These are phyloP conservation scores for Trachelus stipa DNA, from an alignment of 2,888 invertebrate genomes.

Conservation along the genomic window DNA sequence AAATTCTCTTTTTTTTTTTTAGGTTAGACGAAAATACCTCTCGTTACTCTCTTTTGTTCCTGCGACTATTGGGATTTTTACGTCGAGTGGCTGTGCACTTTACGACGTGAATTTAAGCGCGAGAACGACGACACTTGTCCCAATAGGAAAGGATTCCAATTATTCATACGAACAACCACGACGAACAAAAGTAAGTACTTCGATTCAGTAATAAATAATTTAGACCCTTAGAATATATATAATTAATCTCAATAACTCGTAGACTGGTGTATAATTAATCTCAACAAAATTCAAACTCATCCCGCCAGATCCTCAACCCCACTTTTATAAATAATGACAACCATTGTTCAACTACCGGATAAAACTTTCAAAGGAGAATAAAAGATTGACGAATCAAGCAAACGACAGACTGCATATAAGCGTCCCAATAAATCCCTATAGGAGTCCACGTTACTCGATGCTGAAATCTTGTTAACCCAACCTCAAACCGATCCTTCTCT, in stretches of 20 bases:
- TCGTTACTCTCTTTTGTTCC: background rate
- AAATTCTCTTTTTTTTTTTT: background rate
- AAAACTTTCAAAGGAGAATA: background rate
- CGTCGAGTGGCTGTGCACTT: background rate
- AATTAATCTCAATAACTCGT: too few relatives aligned
- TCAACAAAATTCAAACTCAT: background rate
- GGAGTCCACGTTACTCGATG: constrained; percentile 43
- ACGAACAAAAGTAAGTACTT: background rate
- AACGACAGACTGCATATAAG: background rate
- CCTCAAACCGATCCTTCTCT: background rate
- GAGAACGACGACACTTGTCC: background rate
- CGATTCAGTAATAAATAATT: background rate
- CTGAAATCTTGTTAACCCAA: constrained; percentile 44
- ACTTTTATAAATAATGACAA: background rate
- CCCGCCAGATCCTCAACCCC: background rate
- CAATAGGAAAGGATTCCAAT: background rate
- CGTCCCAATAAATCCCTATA: constrained; percentile 39
- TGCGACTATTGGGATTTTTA: background rate
- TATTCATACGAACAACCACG: background rate
- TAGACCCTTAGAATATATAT: too few relatives aligned
- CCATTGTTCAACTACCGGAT: background rate
- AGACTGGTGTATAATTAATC: too few relatives aligned
- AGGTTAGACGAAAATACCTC: background rate
- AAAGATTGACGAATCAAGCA: background rate
- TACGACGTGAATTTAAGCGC: background rate